Evolutionary conservation across 2,797 vertebrate species (phyloP).

Genomic region (Hylomyscus alleni): DNA sequence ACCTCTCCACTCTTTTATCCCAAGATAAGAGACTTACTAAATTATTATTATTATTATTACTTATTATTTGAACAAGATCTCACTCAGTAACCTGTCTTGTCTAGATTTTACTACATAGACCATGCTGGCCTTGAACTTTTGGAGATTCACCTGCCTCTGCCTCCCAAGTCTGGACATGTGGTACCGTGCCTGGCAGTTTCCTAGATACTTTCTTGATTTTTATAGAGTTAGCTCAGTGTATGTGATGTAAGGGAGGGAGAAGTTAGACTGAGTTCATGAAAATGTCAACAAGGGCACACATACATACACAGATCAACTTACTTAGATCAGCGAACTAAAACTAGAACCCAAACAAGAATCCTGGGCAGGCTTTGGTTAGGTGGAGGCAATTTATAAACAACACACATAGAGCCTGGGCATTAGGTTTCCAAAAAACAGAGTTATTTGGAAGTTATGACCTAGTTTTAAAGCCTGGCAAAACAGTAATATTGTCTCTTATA

Average conservation of each 20-base stretch:
- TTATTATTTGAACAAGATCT: neutral
- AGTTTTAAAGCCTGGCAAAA: constrained; percentile 51
- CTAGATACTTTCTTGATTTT: neutral
- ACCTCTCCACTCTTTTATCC: neutral
- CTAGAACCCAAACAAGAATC: neutral
- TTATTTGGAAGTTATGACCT: neutral
- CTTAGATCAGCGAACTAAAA: neutral
- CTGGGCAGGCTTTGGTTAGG: neutral
- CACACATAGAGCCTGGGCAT: neutral
- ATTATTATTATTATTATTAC: too few relatives aligned
- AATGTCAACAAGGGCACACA: neutral
- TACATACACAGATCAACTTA: neutral
- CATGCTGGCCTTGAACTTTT: neutral
- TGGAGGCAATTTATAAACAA: neutral
- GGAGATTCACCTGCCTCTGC: neutral
- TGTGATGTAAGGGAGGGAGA: neutral
- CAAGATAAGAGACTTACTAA: neutral
- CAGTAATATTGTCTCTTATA: neutral
- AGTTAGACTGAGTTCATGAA: neutral
- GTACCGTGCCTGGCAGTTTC: neutral
- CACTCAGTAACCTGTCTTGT: neutral
- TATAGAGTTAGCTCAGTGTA: neutral
- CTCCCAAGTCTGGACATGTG: neutral
- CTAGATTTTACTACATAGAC: neutral
- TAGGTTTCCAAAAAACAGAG: neutral